Percentiles rank a stretch among this genome's conserved stretches.
Evolutionary conservation across 2,797 vertebrate genomes (phyloP).

Genomic region (Thripadectes ignobilis): DNA sequence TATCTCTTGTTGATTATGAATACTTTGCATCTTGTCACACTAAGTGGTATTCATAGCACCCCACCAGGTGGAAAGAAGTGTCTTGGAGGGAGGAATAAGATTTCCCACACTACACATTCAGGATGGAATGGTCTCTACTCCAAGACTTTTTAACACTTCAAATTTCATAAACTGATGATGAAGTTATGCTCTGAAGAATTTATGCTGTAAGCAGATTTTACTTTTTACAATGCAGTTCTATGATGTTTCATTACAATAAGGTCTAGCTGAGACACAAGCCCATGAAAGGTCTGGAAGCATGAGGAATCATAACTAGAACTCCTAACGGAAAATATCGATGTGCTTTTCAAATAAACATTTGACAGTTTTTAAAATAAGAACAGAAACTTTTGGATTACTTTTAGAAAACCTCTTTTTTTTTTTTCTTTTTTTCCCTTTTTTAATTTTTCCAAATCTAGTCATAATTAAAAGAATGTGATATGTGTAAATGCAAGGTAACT

Average conservation of each 20-base stretch:
- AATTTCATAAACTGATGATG: background rate
- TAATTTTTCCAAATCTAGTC: background rate
- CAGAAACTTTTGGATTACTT: background rate
- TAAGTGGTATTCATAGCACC: background rate
- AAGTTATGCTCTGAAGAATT: background rate
- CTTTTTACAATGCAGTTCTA: background rate
- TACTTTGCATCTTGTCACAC: background rate
- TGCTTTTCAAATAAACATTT: background rate
- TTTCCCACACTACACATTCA: background rate
- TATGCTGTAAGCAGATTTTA: background rate
- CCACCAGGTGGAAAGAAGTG: background rate
- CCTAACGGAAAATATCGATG: background rate
- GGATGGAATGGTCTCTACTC: background rate
- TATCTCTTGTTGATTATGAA: background rate
- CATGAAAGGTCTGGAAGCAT: background rate
- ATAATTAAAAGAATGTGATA: background rate
- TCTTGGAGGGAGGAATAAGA: background rate
- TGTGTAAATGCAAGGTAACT: background rate
- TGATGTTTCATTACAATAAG: background rate
- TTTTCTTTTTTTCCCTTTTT: rapidly evolving
- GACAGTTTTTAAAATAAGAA: background rate
- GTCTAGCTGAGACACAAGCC: background rate
- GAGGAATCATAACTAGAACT: background rate
- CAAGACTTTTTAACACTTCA: background rate
- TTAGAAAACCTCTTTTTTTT: rapidly evolving